Conservation (phyloP, 2,113 vertebrate genomes). For the Sceloporus undulatus region DNA sequence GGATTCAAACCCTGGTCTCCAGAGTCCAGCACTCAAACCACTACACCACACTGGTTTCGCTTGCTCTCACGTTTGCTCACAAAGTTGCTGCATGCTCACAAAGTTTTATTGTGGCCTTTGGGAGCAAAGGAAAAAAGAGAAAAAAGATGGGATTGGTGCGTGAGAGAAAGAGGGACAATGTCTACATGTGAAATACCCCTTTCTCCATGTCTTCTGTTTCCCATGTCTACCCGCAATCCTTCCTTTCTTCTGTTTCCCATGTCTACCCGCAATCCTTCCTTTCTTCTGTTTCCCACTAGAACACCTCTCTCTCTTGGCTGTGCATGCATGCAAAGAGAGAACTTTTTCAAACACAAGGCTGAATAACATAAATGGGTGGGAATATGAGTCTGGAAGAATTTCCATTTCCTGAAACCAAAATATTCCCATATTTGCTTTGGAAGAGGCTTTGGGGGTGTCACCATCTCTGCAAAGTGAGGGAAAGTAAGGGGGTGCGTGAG, state of each 20-base stretch:
- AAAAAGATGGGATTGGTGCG: neutral
- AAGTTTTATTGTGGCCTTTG: no score
- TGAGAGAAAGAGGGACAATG: neutral
- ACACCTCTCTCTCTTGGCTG: neutral
- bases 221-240: neutral
- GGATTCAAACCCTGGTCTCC: no score
- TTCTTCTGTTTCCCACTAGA: neutral
- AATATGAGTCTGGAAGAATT: neutral
- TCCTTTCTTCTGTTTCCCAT: neutral
- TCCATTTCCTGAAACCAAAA: constrained; percentile 12
- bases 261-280: neutral
- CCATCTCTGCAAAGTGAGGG: neutral
- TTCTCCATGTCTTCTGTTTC: neutral
- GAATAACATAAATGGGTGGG: neutral
- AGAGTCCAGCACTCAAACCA: no score
- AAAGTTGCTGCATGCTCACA: no score
- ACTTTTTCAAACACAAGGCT: neutral
- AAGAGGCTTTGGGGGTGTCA: neutral
- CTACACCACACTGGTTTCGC: no score
- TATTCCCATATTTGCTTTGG: neutral
- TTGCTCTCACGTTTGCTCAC: no score
- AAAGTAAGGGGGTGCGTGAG: neutral
- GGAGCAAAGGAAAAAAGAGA: no score
- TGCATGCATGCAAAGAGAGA: neutral
- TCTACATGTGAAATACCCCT: neutral